Percentiles rank a stretch among this genome's conserved stretches.
phyloP scores from a whole-genome alignment of 2,797 vertebrate genomes.

The Syndactyla subalaris region DNA sequence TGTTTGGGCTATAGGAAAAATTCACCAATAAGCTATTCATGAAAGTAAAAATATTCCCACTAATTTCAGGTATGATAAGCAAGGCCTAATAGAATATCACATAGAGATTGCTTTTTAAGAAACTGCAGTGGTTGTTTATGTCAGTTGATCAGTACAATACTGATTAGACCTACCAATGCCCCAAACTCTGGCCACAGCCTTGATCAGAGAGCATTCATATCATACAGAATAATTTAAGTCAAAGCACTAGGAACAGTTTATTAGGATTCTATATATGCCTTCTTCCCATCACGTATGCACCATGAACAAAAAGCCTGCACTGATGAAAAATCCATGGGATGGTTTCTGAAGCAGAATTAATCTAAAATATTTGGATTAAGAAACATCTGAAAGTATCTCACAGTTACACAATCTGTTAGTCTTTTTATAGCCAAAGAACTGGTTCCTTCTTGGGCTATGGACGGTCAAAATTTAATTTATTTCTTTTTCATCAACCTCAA shows the following conservation, averaged over 20 bases:
- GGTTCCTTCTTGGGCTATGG: background rate
- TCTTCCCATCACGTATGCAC: background rate
- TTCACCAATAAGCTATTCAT: accelerated
- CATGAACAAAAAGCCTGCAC: background rate
- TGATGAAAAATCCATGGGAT: background rate
- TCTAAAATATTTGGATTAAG: background rate
- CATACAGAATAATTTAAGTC: background rate
- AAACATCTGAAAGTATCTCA: background rate
- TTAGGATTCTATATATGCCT: background rate
- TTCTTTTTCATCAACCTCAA: background rate
- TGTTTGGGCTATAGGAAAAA: background rate
- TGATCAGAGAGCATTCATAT: background rate
- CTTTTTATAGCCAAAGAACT: background rate
- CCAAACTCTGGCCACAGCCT: background rate
- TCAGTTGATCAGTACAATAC: background rate
- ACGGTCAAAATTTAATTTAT: background rate
- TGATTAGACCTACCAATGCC: background rate
- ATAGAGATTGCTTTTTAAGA: background rate
- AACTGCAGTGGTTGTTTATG: background rate
- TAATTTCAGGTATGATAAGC: background rate
- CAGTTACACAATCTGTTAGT: background rate
- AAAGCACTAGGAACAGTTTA: background rate
- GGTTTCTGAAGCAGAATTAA: background rate
- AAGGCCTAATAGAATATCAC: background rate
- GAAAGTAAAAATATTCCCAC: background rate